Base-by-base conservation (phyloP, 2,797 vertebrate species). In the Pteronotus mesoamericanus region DNA sequence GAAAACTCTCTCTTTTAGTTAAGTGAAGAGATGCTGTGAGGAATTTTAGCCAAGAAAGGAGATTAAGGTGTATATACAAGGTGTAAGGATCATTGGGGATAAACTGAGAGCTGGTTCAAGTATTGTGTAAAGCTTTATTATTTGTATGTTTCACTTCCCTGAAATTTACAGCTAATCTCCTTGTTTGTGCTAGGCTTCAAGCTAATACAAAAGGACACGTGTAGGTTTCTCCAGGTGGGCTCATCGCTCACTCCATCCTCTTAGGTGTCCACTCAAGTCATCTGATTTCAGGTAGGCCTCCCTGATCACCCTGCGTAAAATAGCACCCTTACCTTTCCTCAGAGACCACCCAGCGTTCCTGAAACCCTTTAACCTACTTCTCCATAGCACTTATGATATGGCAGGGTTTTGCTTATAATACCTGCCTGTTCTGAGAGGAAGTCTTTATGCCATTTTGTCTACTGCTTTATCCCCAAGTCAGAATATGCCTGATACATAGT, bases 1-100 rank as follows among this genome's bases (percentile, higher is more conserved):
- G 74, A 92, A 92, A 92, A 53, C 80, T 69, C 48, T 89, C 24
- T 15, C 71, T 91, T 74, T 59, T 59, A 42, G n/a, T 44, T 37
- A 11, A 15, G 15, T 88, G 61, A 88, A 84, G 55, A 87, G 83
- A 66, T 74, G 57, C 32, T 32, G 6, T 74, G 34, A 74, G 22
- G 26, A 51, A 51, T 93, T 80, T 86, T 9, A n/a, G 39, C 83
- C 80, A n/a, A 91, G 75, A 77, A 78, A 78, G 79, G 80, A 80
- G 64, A 84, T 68, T 57, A 89, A 96, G 86, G 55, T 57, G 21
- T 87, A 59, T 80, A 75, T 77, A 75, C 29, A 87, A 39, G 48
- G 90, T 66, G 89, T 84, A 96, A 82, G 53, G 80, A 55, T 94
- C 69, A 18, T 34, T 89, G 61, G 68, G 82, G 59, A 89, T 55